These are phyloP conservation scores for Mormyrops boulengeri DNA, from an alignment of 2,797 vertebrate species.

Conservation along the genomic window DNA sequence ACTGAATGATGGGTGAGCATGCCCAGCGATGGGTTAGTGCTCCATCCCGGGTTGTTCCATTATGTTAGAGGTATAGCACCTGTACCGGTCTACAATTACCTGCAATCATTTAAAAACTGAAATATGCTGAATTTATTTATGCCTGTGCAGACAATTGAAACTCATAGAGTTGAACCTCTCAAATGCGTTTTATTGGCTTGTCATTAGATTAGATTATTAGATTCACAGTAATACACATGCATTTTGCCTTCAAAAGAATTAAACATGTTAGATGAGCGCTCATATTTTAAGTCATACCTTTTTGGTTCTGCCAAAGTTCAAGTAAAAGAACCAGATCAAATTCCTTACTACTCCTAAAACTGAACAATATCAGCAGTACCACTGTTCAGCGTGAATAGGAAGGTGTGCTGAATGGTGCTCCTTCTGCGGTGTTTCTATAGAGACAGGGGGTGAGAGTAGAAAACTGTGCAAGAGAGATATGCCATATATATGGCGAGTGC, in stretches of 20 bases:
- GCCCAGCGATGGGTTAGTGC: too few species aligned
- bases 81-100: not conserved
- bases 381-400: not conserved
- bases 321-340: not conserved
- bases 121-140: not conserved
- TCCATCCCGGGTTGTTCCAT: too few species aligned
- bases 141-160: not conserved
- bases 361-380: not conserved
- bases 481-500: not conserved
- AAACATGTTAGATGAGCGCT: not conserved
- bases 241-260: not conserved
- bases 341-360: not conserved
- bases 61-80: not conserved
- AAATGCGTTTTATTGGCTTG: not conserved
- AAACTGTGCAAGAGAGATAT: not conserved
- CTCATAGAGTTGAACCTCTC: not conserved
- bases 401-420: too few species aligned
- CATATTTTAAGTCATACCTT: not conserved
- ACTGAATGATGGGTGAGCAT: not conserved
- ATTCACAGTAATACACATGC: not conserved
- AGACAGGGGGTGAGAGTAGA: not conserved
- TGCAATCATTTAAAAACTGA: not conserved
- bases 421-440: not conserved
- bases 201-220: not conserved
- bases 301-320: not conserved